A percentile compares a stretch with the other conserved stretches of the same genome.
Evolutionary conservation across 2,113 vertebrate genomes (phyloP).

Genomic region (Lophotis ruficrista): DNA sequence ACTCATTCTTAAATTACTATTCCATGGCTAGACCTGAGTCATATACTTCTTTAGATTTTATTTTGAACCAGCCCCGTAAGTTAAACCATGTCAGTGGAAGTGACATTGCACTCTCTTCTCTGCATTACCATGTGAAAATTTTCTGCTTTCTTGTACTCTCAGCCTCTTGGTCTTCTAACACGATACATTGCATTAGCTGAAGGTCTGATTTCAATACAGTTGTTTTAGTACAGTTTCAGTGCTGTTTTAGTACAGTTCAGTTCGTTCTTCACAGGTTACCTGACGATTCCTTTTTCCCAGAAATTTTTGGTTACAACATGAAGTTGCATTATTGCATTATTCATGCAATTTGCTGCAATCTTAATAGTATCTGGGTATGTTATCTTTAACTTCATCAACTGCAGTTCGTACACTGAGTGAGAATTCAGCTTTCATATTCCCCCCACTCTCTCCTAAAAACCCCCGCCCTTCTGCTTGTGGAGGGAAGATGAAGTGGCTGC

Average conservation of each 20-base stretch:
- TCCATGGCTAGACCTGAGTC: neutral
- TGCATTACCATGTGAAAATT: neutral
- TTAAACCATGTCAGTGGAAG: neutral
- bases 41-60: neutral
- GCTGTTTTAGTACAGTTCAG: neutral
- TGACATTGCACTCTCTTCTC: neutral
- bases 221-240: neutral
- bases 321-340: neutral
- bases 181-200: neutral
- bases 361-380: neutral
- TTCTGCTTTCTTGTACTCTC: neutral
- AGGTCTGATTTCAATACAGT: neutral
- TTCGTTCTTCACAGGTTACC: neutral
- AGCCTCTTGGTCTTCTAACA: neutral
- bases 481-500: neutral
- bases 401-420: neutral
- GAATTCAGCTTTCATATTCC: neutral
- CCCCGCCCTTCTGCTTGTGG: neutral
- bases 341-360: neutral
- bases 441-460: neutral
- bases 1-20: neutral
- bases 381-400: neutral
- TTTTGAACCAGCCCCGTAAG: neutral
- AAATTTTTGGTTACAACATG: neutral
- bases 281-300: neutral